These are phyloP conservation scores for Chymomyza procnemis DNA, from an alignment of 2,888 invertebrate species.

Conservation along the genomic window DNA sequence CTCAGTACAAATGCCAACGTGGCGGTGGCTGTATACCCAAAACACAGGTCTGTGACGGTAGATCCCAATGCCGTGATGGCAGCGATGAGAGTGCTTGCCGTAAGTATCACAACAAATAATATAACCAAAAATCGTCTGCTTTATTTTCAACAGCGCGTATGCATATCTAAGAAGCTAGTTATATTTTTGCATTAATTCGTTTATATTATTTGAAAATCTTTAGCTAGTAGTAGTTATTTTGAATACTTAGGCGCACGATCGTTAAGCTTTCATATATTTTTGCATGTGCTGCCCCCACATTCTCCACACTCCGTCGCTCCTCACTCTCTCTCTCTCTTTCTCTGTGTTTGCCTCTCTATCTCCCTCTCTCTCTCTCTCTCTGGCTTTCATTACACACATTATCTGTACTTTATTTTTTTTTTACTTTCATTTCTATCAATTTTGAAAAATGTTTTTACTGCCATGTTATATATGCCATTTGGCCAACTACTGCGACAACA, in stretches of 20 bases:
- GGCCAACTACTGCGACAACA: conserved; percentile 5
- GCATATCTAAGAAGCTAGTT: too few species aligned
- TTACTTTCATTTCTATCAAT: conserved; percentile 8
- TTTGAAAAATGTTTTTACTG: conserved; percentile 6
- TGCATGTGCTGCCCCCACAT: too few species aligned
- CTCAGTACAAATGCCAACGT: conserved; percentile 78
- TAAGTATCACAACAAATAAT: conserved; percentile 69
- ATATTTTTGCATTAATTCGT: too few species aligned
- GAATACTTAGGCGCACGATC: too few species aligned
- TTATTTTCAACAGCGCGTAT: not conserved
- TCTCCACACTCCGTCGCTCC: too few species aligned
- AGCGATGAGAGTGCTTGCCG: conserved; percentile 80
- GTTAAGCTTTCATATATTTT: too few species aligned
- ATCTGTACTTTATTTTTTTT: conserved; percentile 3
- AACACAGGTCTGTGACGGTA: conserved; percentile 80
- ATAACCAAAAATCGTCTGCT: too few species aligned
- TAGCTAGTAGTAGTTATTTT: too few species aligned
- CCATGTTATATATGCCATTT: conserved; percentile 26
- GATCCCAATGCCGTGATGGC: conserved; percentile 80
- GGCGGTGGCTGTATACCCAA: conserved; percentile 78
- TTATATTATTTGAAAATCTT: too few species aligned
- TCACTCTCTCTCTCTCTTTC: not conserved
- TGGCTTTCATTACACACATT: not conserved
- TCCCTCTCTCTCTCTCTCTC: not conserved
- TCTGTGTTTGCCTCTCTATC: too few species aligned